Conservation (phyloP, 2,888 invertebrate genomes). For the Cerceris ruficornis region DNA sequence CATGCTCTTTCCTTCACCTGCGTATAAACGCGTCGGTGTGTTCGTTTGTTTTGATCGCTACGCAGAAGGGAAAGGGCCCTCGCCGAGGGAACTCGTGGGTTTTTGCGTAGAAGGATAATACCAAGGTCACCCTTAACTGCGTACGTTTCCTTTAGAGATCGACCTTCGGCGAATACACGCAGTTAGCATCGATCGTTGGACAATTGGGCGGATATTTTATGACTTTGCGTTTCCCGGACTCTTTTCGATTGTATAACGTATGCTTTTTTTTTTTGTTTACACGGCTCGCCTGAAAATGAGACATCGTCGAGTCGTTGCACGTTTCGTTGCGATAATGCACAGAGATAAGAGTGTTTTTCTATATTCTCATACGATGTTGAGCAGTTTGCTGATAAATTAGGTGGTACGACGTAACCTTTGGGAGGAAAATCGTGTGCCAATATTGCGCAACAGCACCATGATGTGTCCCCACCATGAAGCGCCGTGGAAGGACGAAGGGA, state of each 20-base stretch:
- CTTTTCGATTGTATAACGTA: neutral
- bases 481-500: conserved; percentile 8
- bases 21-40: conserved; percentile 1
- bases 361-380: neutral
- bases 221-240: no score
- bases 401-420: neutral
- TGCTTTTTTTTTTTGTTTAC: neutral
- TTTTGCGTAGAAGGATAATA: conserved; percentile 28
- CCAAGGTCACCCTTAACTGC: conserved; percentile 8
- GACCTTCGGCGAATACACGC: neutral
- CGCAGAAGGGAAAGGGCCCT: conserved; percentile 8
- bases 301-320: no score
- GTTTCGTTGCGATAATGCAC: neutral
- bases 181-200: neutral
- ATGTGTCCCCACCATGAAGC: neutral
- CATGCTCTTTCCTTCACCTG: no score
- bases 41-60: conserved; percentile 40
- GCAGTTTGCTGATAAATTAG: neutral
- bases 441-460: conserved; percentile 10
- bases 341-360: neutral
- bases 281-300: neutral
- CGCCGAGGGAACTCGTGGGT: conserved; percentile 14
- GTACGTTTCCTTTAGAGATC: neutral
- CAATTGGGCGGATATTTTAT: no score
- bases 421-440: neutral